Evolutionary conservation across 1,140 invertebrate species (phyloP).

Genomic region (Leptinotarsa lineolata): DNA sequence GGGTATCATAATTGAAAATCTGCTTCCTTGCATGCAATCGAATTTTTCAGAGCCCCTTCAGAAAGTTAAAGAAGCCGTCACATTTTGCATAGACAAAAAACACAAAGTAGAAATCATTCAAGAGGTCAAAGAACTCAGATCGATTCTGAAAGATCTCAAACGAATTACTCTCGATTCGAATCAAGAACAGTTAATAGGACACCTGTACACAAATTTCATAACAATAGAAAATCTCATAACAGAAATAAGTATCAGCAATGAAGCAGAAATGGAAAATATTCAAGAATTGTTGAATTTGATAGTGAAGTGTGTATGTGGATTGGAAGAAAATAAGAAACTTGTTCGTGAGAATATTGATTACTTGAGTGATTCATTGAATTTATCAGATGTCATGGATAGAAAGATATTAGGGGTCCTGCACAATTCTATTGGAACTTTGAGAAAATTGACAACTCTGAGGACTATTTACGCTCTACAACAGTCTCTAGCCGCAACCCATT

Average conservation of each 20-base stretch:
- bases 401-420: background rate
- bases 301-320: background rate
- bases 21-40: background rate
- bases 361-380: background rate
- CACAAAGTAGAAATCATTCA: background rate
- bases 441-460: background rate
- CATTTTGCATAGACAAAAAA: background rate
- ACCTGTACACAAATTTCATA: background rate
- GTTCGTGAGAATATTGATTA: background rate
- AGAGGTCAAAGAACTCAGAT: background rate
- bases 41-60: background rate
- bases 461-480: background rate
- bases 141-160: background rate
- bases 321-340: background rate
- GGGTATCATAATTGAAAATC: background rate
- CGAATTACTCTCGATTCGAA: background rate
- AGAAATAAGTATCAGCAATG: background rate
- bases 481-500: background rate
- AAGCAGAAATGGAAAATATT: background rate
- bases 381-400: background rate
- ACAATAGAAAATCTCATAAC: background rate
- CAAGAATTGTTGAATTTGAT: constrained; percentile 1
- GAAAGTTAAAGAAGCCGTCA: background rate
- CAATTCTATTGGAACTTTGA: background rate
- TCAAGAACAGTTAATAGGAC: background rate